Evolutionary conservation across 2,113 vertebrate species (phyloP).

Genomic region (Peromyscus californicus): DNA sequence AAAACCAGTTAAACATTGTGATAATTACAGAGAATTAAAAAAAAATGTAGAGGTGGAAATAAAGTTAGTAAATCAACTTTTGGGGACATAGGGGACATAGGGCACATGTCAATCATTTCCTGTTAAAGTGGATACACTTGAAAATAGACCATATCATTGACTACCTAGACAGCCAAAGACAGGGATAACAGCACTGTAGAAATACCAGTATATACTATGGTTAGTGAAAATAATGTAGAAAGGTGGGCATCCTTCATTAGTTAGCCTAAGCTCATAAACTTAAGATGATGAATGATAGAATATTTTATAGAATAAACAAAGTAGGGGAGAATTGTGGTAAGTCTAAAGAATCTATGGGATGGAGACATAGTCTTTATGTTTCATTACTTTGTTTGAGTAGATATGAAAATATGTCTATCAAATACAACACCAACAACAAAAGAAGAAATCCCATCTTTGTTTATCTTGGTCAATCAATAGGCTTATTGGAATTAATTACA

Average conservation of each 20-base stretch:
- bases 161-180: neutral
- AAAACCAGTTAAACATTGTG: neutral
- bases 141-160: neutral
- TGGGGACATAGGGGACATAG: neutral
- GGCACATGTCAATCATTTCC: neutral
- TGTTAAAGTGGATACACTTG: neutral
- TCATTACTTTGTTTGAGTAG: neutral
- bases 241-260: neutral
- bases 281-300: neutral
- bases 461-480: neutral
- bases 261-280: neutral
- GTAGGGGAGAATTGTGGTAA: neutral
- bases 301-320: neutral
- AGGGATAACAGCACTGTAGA: neutral
- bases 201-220: neutral
- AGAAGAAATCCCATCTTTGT: too few species aligned
- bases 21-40: neutral
- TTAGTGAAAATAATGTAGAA: neutral
- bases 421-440: neutral
- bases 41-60: neutral
- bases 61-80: neutral
- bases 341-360: neutral
- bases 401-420: neutral
- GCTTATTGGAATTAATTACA: neutral
- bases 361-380: neutral